Conservation (phyloP, 2,797 vertebrate species). For the Pipistrellus kuhlii region DNA sequence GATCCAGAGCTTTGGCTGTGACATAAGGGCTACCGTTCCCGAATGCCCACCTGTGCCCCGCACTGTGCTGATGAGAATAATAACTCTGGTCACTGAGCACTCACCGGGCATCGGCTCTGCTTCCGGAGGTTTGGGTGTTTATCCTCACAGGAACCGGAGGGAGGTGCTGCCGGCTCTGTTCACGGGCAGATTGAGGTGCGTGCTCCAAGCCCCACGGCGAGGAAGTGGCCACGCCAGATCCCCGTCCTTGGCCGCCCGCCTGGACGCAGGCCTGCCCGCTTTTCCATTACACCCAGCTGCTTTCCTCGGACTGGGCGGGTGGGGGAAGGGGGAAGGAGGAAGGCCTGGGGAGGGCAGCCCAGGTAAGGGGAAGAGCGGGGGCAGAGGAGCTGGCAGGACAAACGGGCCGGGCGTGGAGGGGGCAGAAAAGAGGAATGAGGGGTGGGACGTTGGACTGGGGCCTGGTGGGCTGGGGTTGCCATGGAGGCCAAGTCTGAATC, state of each 20-base stretch:
- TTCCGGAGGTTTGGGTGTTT: neutral
- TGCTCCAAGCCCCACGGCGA: neutral
- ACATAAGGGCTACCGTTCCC: conserved; percentile 47
- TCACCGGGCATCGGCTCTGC: neutral
- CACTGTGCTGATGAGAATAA: conserved; percentile 11
- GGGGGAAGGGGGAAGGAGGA: no score
- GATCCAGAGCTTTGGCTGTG: neutral
- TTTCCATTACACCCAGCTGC: neutral
- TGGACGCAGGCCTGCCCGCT: neutral
- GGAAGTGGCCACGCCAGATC: neutral
- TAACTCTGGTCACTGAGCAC: neutral
- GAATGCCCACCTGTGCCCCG: neutral
- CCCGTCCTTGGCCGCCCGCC: neutral
- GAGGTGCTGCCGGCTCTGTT: neutral
- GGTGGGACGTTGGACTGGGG: neutral
- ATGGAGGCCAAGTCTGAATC: neutral
- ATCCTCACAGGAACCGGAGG: neutral
- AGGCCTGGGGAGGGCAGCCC: neutral
- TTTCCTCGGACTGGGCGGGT: neutral
- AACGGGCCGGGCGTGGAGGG: neutral
- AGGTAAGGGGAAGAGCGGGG: neutral
- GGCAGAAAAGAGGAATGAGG: neutral
- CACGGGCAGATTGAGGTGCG: neutral
- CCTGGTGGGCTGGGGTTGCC: neutral
- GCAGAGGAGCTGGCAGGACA: neutral